phyloP scores from a whole-genome alignment of 1,140 invertebrate species.

The Psix sp. region DNA sequence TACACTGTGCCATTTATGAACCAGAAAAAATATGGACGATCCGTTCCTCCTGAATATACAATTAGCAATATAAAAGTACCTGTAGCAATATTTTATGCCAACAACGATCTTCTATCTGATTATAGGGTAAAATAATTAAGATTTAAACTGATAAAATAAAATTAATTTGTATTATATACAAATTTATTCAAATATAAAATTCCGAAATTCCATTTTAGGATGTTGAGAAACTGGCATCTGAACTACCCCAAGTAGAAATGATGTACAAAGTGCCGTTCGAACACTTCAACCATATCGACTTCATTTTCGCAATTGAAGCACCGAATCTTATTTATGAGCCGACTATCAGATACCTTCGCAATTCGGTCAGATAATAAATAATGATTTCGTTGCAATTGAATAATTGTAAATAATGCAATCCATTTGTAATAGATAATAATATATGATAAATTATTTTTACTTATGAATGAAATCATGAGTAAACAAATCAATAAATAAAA shows the following conservation, averaged over 20 bases:
- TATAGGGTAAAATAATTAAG: slow-evolving; percentile 45
- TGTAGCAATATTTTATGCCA: slow-evolving; percentile 82
- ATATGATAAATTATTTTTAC: too few species aligned
- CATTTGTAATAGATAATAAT: too few species aligned
- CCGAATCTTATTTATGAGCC: slow-evolving; percentile 63
- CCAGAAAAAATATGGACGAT: slow-evolving; percentile 76
- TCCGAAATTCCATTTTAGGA: too few species aligned
- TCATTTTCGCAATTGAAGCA: slow-evolving; percentile 79
- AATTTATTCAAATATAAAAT: too few species aligned
- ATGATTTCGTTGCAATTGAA: too few species aligned
- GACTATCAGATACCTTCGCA: slow-evolving; percentile 58
- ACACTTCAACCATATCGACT: slow-evolving; percentile 85
- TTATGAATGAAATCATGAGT: too few species aligned
- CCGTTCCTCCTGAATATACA: slow-evolving; percentile 79
- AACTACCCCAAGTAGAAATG: slow-evolving; percentile 74
- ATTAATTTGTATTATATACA: slow-evolving; percentile 13
- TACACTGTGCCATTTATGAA: slow-evolving; percentile 75
- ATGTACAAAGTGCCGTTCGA: slow-evolving; percentile 76
- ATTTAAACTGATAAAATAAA: not conserved
- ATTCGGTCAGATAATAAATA: slow-evolving; percentile 31
- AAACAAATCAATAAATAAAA: too few species aligned
- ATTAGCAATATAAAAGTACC: slow-evolving; percentile 81
- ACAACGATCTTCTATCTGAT: slow-evolving; percentile 82
- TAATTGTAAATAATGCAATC: too few species aligned
- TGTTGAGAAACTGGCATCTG: slow-evolving; percentile 77